Percentiles rank a stretch among this genome's conserved stretches.
Evolutionary conservation across 2,888 invertebrate species (phyloP).

Genomic region (Acleris holmiana): DNA sequence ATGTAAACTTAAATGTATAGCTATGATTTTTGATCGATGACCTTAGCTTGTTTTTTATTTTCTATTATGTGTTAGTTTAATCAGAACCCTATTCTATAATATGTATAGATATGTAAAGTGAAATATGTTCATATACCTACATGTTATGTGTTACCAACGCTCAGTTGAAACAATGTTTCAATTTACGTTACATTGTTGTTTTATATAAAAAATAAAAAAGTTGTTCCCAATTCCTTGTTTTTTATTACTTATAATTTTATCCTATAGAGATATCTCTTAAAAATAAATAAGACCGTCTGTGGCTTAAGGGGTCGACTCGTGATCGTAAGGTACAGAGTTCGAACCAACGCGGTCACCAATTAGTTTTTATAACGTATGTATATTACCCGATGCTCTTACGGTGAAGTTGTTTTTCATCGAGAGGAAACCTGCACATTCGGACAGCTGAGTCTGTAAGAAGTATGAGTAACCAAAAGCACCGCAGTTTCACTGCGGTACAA

Average conservation of each 20-base stretch:
- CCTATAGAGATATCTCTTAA: too few species aligned
- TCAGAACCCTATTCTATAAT: constrained; percentile 43
- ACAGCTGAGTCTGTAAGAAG: too few species aligned
- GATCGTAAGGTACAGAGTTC: too few species aligned
- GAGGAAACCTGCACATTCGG: too few species aligned
- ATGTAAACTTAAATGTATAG: background rate
- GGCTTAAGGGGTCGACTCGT: too few species aligned
- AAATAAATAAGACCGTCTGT: too few species aligned
- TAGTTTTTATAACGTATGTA: too few species aligned
- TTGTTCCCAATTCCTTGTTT: constrained; percentile 58
- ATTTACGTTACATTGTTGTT: constrained; percentile 73
- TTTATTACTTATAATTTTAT: background rate
- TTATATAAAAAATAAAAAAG: constrained; percentile 67
- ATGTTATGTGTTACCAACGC: constrained; percentile 45
- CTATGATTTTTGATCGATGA: background rate
- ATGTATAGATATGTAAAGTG: constrained; percentile 28
- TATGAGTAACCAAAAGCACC: too few species aligned
- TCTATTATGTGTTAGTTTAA: background rate
- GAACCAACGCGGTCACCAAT: too few species aligned
- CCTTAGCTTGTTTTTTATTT: background rate
- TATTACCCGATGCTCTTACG: too few species aligned
- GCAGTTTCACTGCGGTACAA: too few species aligned
- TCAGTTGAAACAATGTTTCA: constrained; percentile 47
- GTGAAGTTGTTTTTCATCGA: too few species aligned
- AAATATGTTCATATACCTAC: constrained; percentile 35